phyloP scores from a whole-genome alignment of 2,888 invertebrate genomes.

The Bedellia somnulentella region DNA sequence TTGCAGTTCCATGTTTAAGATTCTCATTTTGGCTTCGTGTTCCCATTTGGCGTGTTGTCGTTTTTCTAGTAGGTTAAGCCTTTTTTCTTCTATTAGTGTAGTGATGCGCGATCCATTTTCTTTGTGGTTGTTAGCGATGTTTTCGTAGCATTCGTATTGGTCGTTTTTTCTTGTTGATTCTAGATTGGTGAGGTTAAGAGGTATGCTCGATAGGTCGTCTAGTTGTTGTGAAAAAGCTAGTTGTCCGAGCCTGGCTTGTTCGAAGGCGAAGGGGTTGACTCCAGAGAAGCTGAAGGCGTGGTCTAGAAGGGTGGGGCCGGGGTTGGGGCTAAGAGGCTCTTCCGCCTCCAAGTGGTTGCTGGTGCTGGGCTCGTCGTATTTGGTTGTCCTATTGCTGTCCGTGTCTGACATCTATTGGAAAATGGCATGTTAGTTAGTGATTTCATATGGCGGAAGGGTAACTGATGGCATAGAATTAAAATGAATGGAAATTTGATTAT shows the following conservation, averaged over 20 bases:
- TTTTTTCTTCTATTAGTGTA: slow-evolving; percentile 37
- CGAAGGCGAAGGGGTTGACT: no score
- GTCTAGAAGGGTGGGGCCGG: no score
- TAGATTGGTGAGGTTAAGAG: slow-evolving; percentile 44
- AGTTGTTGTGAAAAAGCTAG: slow-evolving; percentile 18
- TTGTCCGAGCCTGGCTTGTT: slow-evolving; percentile 30
- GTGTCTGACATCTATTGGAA: no score
- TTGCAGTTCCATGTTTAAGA: slow-evolving; percentile 45
- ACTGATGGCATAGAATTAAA: not conserved
- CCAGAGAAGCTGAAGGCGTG: no score
- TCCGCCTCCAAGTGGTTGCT: not conserved
- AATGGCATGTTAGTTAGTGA: not conserved
- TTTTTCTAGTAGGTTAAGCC: slow-evolving; percentile 41
- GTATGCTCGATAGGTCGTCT: slow-evolving; percentile 45
- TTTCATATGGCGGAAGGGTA: not conserved
- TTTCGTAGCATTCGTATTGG: no score
- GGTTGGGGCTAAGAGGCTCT: no score
- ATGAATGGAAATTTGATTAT: not conserved
- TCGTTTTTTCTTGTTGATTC: no score
- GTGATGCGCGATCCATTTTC: no score
- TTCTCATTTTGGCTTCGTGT: slow-evolving; percentile 56
- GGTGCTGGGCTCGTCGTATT: not conserved
- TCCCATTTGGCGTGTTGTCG: slow-evolving; percentile 53
- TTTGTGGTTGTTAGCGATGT: no score
- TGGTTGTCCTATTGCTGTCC: slow-evolving; percentile 19